Conservation (phyloP, 2,113 vertebrate genomes). For the Cyprinodon variegatus region DNA sequence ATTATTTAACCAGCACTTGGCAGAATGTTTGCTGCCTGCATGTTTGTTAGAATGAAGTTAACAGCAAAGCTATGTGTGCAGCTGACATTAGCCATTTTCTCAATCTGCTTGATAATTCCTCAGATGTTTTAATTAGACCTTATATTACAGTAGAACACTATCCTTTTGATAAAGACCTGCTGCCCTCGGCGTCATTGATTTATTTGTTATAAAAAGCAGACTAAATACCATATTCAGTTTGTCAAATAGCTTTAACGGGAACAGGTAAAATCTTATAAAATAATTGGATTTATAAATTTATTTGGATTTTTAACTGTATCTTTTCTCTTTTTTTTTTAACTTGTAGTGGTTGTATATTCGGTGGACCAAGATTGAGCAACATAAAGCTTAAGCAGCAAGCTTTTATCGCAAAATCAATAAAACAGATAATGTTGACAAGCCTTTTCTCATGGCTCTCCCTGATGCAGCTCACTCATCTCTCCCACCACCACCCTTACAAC, state of each 20-base stretch:
- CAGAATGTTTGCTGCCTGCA: not conserved
- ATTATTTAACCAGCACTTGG: not conserved
- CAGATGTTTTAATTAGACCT: constrained; percentile 9
- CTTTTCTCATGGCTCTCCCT: constrained; percentile 76
- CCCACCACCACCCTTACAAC: constrained; percentile 48
- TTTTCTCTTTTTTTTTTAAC: constrained; percentile 68
- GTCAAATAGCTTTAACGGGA: constrained; percentile 43
- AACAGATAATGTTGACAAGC: constrained; percentile 84
- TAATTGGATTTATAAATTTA: constrained; percentile 41
- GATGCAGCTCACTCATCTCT: constrained; percentile 25
- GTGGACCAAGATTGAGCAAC: constrained; percentile 73
- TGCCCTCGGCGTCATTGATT: constrained; percentile 22
- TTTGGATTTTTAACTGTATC: constrained; percentile 58
- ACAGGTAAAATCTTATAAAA: constrained; percentile 52
- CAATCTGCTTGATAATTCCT: constrained; percentile 4
- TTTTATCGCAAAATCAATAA: constrained; percentile 85
- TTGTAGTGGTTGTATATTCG: constrained; percentile 78
- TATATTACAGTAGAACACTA: not conserved
- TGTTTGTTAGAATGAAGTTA: not conserved
- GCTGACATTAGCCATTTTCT: not conserved
- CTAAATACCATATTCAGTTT: constrained; percentile 57
- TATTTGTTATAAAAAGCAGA: constrained; percentile 10
- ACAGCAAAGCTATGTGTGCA: not conserved
- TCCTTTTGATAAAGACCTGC: not conserved
- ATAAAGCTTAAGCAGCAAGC: constrained; percentile 80